Base-by-base conservation (phyloP, 2,113 vertebrate species). In the Trichechus manatus region DNA sequence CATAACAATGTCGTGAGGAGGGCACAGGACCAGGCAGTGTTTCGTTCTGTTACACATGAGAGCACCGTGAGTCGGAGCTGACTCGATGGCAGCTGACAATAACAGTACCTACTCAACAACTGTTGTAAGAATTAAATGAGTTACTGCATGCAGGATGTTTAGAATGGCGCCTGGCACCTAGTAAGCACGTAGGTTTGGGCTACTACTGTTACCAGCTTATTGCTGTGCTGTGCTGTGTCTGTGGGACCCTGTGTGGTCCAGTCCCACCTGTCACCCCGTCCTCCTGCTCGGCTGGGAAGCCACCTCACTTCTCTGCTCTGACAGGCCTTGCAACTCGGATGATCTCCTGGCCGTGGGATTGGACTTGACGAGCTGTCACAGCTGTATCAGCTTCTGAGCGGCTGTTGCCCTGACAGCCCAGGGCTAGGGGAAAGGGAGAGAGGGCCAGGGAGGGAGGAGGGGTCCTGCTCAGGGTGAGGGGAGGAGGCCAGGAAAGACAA, bases 291-390 rank as follows among this genome's bases (percentile, higher is more conserved):
- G 72, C 90, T 39, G 75, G 91, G 90, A 89, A 68, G 93, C 89
- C 74, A 17, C 74, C 79, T 75, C 74, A 77, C 59, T 88, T 19
- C 79, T 68, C 50, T 36, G 61, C 70, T 83, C 80, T 92, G 96
- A 96, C 96, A 96, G 94, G 79, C 79, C 47, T 95, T 90, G 61
- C 86, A 66, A 53, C 94, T 83, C 20, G 56, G 93, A 85, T 92
- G 87, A 91, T 93, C 94, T 94, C 86, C 92, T 87, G 84, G 94
- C 94, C 63, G 0, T 29, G 39, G 95, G 91, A 97, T 97, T 95
- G 96, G 96, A 96, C 91, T 88, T 97, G 98, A 97, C 61, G 0
- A 29, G 6, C 97, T 97, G 96, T 97, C 97, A 82, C 84, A n/a
- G 22, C 72, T 13, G 1, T 59, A 97, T 97, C 97, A 97, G 82